Evolutionary conservation across 2,888 invertebrate species (phyloP).

Genomic region (Gonocerus acuteangulatus): DNA sequence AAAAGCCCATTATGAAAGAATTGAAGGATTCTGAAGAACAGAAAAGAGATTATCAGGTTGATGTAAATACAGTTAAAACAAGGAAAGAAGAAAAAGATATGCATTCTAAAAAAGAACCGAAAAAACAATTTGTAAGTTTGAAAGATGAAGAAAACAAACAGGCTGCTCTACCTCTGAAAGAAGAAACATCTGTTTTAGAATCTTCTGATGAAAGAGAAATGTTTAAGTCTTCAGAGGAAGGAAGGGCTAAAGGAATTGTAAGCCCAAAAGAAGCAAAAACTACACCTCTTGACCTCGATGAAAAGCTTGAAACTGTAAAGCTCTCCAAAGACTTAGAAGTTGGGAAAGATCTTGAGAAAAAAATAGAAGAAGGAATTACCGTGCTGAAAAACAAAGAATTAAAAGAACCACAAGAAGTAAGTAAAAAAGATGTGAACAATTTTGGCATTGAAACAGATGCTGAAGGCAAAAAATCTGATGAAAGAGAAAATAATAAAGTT

Average conservation of each 20-base stretch:
- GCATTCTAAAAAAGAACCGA: neutral
- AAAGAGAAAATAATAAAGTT: neutral
- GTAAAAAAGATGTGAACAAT: neutral
- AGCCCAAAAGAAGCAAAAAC: neutral
- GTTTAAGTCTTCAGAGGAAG: no score
- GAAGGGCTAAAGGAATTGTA: no score
- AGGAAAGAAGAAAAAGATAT: conserved; percentile 21
- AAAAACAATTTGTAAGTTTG: neutral
- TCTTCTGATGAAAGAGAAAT: no score
- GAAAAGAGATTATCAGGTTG: neutral
- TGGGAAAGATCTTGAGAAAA: neutral
- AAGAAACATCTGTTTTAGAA: neutral
- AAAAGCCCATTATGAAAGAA: no score
- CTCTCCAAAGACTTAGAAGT: no score
- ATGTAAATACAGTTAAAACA: conserved; percentile 26
- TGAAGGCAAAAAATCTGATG: no score
- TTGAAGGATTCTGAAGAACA: neutral
- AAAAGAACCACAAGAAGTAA: neutral
- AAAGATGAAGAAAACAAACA: neutral
- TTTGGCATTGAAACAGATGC: neutral
- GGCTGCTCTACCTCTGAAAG: neutral
- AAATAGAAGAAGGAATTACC: neutral
- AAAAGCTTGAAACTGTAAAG: neutral
- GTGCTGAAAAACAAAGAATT: neutral
- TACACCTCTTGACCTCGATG: neutral